Percentiles rank a stretch among this genome's conserved stretches.
These are phyloP conservation scores for Pachyuromys duprasi DNA, from an alignment of 2,797 vertebrate genomes.

Conservation along the genomic window DNA sequence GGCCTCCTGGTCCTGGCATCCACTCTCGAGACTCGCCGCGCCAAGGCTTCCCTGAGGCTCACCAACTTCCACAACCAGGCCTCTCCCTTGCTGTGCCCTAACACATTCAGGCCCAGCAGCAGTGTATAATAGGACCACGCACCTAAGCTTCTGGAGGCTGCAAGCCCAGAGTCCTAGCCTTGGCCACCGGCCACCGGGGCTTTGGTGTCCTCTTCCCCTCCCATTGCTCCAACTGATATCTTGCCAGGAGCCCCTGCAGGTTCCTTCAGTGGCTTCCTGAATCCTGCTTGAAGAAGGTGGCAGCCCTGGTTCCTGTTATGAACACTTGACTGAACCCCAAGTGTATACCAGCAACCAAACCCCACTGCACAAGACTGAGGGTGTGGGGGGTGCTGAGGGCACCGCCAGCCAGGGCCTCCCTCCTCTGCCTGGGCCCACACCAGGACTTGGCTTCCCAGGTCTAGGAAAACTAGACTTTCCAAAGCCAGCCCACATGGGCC, in stretches of 20 bases:
- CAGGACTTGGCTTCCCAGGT: background rate
- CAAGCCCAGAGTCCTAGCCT: background rate
- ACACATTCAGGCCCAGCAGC: background rate
- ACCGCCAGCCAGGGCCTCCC: background rate
- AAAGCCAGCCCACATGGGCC: background rate
- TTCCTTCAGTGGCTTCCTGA: background rate
- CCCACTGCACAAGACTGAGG: accelerated
- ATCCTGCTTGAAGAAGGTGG: background rate
- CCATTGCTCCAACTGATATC: background rate
- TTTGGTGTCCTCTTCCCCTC: background rate
- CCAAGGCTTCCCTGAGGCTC: background rate
- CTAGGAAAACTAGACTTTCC: background rate
- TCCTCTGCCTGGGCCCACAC: background rate
- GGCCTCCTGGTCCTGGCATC: background rate
- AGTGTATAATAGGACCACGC: background rate
- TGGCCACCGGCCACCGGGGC: background rate
- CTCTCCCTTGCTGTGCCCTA: background rate
- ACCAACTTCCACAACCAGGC: background rate
- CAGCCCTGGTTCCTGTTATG: background rate
- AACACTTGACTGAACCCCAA: background rate
- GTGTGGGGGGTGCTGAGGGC: background rate
- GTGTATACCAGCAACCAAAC: background rate
- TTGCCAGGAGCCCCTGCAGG: background rate
- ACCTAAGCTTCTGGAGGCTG: accelerated
- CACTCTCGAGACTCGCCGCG: background rate